phyloP scores from a whole-genome alignment of 92 coral and sea anemone species.

The Actinostola sp. region DNA sequence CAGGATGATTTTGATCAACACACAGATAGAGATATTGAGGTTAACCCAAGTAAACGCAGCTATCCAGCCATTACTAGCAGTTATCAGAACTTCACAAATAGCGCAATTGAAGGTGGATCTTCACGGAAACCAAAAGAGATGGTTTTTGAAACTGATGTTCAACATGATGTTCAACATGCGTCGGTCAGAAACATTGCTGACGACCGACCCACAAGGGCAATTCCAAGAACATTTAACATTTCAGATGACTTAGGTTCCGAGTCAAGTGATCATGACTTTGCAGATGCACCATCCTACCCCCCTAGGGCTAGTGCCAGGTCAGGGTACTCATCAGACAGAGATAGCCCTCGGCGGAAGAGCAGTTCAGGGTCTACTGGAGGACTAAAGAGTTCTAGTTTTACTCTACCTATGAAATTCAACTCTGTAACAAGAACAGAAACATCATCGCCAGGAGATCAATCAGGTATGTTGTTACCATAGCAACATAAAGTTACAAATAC shows the following conservation, averaged over 20 bases:
- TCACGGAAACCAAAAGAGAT: conserved; percentile 29
- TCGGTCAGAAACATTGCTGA: conserved; percentile 5
- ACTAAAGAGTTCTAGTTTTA: conserved; percentile 62
- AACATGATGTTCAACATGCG: conserved; percentile 5
- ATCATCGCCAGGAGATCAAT: conserved; percentile 11
- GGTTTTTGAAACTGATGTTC: conserved; percentile 33
- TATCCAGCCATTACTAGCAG: conserved; percentile 11
- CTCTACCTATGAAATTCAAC: conserved; percentile 57
- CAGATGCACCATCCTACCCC: conserved; percentile 24
- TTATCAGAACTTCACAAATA: background rate
- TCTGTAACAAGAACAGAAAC: conserved; percentile 44
- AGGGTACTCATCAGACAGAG: conserved; percentile 37
- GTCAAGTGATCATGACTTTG: conserved; percentile 45
- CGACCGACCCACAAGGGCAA: background rate
- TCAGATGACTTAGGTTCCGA: conserved; percentile 47
- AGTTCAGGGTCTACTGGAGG: conserved; percentile 51
- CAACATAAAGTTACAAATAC: no score
- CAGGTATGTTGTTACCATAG: conserved; percentile 21
- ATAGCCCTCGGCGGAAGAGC: conserved; percentile 35
- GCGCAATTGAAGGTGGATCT: conserved; percentile 17
- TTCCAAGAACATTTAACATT: background rate
- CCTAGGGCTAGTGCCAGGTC: conserved; percentile 33
- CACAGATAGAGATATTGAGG: conserved; percentile 32
- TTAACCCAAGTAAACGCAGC: conserved; percentile 13
- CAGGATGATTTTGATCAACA: conserved; percentile 29